phyloP scores from a whole-genome alignment of 2,888 invertebrate genomes.

The Zhuqinia jingwanae region DNA sequence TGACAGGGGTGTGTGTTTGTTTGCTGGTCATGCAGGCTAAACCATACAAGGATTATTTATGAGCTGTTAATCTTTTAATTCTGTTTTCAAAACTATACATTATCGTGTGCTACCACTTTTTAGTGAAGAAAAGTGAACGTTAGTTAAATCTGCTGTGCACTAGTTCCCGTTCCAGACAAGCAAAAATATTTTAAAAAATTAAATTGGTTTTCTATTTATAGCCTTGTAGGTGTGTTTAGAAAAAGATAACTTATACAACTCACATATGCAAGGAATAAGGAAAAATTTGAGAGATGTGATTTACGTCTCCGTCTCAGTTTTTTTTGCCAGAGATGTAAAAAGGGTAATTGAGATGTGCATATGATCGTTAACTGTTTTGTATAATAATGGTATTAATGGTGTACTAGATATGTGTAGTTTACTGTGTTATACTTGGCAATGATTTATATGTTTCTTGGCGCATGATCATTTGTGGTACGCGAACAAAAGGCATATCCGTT shows the following conservation, averaged over 20 bases:
- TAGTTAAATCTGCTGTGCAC: too few relatives aligned
- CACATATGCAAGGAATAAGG: neutral
- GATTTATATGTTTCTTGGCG: conserved; percentile 62
- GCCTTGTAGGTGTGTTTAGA: conserved; percentile 26
- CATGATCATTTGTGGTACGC: conserved; percentile 7
- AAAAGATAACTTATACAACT: neutral
- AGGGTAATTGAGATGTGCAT: neutral
- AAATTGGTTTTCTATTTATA: conserved; percentile 2
- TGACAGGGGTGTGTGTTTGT: neutral
- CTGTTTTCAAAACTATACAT: neutral
- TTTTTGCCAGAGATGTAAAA: conserved; percentile 54
- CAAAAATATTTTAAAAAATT: neutral
- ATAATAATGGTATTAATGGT: neutral
- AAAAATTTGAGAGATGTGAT: neutral
- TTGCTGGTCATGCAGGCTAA: neutral
- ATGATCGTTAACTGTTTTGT: neutral
- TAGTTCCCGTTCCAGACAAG: neutral
- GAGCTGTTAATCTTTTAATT: conserved; percentile 11
- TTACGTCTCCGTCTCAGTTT: conserved; percentile 9
- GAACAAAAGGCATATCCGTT: conserved; percentile 23
- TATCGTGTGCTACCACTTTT: too few relatives aligned
- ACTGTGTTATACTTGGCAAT: conserved; percentile 52
- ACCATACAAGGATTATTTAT: neutral
- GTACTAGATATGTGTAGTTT: conserved; percentile 9
- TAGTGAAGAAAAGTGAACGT: too few relatives aligned